Base-by-base conservation (phyloP, 1,140 invertebrate species). In the Pseudomyrmex flavicornis region DNA sequence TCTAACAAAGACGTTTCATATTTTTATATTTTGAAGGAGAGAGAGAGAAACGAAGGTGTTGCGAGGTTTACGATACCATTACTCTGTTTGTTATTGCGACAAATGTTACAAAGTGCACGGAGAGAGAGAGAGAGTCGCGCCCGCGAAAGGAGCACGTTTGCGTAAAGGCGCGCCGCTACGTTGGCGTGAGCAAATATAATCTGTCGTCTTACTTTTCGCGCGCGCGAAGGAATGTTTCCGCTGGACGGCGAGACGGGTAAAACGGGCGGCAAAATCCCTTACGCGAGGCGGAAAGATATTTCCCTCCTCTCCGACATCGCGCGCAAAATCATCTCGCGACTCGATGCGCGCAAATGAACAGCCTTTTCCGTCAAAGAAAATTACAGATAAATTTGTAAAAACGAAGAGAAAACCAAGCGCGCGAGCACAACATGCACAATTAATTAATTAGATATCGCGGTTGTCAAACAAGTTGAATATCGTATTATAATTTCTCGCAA, bases 71-170 rank as follows among this genome's bases (percentile, higher is more conserved):
- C 80, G 66, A 56, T 62, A 59, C 76, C 26, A 80, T 84, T 84
- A 84, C 66, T 54, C 52, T 84, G 83, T 84, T 84, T 84, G 83
- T 84, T 84, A 80, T 84, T 62, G 76, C 76, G 56, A 76, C 65
- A 80, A 80, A 84, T 84, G 58, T 56, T 70, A 70, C 66, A 13
- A 20, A 66, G 52, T 52, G 65, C 70, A 70, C 46, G 54, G 44
- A 79, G 54, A 10, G n/a, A 52, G 44, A 68, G 54, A 2, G 44
- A 35, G 54, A 44, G 22, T 80, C 61, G 50, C 63, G 20, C 10
- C 35, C 80, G 59, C 61, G n/a, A 59, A 63, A 69, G 62, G 12
- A 69, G 65, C 82, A 79, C 54, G 62, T 79, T 84, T 69, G 82
- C 75, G 65, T 70, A 35, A 80, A 70, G 58, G 69, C 46, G 65